Conservation (phyloP, 2,888 invertebrate genomes). For the Ganaspis brasiliensis region DNA sequence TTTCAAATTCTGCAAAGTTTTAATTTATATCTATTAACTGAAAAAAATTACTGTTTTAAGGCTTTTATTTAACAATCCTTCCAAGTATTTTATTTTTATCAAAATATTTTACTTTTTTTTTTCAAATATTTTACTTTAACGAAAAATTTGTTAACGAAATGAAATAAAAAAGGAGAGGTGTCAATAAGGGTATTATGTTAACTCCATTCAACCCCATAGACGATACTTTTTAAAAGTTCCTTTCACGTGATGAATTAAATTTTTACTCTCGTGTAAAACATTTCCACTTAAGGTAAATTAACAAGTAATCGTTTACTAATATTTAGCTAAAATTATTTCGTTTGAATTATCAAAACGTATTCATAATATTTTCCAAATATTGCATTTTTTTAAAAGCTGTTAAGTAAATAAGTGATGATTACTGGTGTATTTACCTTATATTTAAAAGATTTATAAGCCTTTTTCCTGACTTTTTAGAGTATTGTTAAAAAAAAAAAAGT, state of each 20-base stretch:
- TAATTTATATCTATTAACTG: background rate
- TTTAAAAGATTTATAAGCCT: too few species aligned
- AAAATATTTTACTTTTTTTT: slow-evolving; percentile 32
- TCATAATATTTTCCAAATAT: too few species aligned
- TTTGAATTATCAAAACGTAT: too few species aligned
- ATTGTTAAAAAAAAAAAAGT: background rate
- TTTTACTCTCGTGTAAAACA: background rate
- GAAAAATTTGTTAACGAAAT: slow-evolving; percentile 46
- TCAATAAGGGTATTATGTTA: slow-evolving; percentile 11
- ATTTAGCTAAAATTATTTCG: too few species aligned
- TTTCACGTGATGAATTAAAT: background rate
- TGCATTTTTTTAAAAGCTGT: too few species aligned
- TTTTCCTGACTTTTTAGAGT: too few species aligned
- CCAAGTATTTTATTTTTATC: slow-evolving; percentile 37
- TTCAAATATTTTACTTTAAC: too few species aligned
- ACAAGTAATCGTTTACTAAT: too few species aligned
- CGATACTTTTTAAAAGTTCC: background rate
- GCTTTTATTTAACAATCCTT: slow-evolving; percentile 35
- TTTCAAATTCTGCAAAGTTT: background rate
- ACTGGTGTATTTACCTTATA: too few species aligned
- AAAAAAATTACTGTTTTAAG: slow-evolving; percentile 25
- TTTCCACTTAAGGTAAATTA: too few species aligned
- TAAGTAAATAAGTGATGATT: too few species aligned
- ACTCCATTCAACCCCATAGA: background rate
- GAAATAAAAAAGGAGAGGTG: slow-evolving; percentile 39